Conservation (phyloP, 1,140 invertebrate genomes). For the Drosophila pruinosa region DNA sequence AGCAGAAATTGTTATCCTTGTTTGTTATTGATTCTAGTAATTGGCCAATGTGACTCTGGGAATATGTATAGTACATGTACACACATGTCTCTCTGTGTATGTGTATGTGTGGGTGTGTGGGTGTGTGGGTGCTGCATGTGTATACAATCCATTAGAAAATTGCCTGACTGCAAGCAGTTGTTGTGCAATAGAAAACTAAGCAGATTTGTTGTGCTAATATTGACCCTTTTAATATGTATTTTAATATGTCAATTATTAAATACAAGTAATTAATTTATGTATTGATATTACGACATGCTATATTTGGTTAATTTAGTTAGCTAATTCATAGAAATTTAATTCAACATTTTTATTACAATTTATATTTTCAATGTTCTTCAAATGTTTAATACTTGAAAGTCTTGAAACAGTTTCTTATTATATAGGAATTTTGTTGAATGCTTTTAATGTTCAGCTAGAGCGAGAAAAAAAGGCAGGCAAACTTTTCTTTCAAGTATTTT, state of each 20-base stretch:
- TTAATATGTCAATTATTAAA: background rate
- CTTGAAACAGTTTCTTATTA: too few relatives aligned
- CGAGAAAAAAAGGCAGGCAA: background rate
- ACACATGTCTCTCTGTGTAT: background rate
- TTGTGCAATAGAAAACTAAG: background rate
- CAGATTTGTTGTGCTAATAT: background rate
- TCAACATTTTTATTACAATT: too few relatives aligned
- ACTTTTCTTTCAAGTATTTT: background rate
- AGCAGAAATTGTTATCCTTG: slow-evolving; percentile 2
- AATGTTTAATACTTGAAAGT: too few relatives aligned
- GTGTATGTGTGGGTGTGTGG: background rate
- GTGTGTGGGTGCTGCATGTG: background rate
- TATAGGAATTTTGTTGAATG: too few relatives aligned
- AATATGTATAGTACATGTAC: background rate
- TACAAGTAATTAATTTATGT: background rate
- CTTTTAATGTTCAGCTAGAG: too few relatives aligned
- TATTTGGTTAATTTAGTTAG: too few relatives aligned
- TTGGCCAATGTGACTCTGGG: slow-evolving; percentile 5
- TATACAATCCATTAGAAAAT: slow-evolving; percentile 25
- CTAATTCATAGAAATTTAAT: too few relatives aligned
- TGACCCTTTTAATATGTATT: background rate
- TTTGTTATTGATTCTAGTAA: slow-evolving; percentile 28
- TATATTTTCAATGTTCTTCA: too few relatives aligned
- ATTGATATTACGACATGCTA: too few relatives aligned
- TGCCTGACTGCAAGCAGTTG: slow-evolving; percentile 1